A percentile compares a stretch with the other conserved stretches of the same genome.
Evolutionary conservation across 1,140 invertebrate species (phyloP).

Genomic region (Spodoptera litura): DNA sequence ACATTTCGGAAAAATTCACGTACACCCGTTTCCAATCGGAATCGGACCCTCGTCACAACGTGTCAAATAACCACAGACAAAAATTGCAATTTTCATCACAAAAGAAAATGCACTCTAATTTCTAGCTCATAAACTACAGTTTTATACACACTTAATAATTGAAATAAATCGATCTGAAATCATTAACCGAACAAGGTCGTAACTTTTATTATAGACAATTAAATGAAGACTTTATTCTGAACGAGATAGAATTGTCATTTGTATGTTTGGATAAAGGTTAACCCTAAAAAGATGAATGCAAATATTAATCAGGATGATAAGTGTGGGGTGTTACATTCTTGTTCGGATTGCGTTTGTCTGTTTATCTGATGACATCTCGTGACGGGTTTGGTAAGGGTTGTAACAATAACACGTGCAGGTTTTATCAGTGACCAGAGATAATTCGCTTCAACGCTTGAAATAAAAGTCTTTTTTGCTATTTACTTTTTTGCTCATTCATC

Average conservation of each 20-base stretch:
- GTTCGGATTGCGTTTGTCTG: slow-evolving; percentile 59
- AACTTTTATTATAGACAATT: slow-evolving; percentile 5
- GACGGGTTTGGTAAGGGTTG: slow-evolving; percentile 51
- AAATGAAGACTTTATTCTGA: slow-evolving; percentile 26
- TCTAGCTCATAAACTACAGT: neutral
- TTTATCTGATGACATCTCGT: slow-evolving; percentile 63
- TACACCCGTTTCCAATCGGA: slow-evolving; percentile 51
- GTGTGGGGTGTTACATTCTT: slow-evolving; percentile 62
- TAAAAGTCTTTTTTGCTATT: slow-evolving; percentile 15
- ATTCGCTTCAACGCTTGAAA: slow-evolving; percentile 37
- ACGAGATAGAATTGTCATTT: slow-evolving; percentile 25
- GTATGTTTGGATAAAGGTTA: slow-evolving; percentile 40
- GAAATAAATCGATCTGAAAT: slow-evolving; percentile 7
- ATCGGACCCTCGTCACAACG: slow-evolving; percentile 43
- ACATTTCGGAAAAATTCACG: slow-evolving; percentile 77
- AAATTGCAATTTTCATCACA: slow-evolving; percentile 16
- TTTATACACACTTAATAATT: neutral
- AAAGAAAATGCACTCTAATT: slow-evolving; percentile 15
- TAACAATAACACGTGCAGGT: slow-evolving; percentile 59
- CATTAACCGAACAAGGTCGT: slow-evolving; percentile 4
- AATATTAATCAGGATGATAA: slow-evolving; percentile 65
- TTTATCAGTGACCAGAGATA: slow-evolving; percentile 48
- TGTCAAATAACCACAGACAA: slow-evolving; percentile 36
- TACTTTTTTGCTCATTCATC: neutral
- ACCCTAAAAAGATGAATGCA: slow-evolving; percentile 62